Conservation (phyloP, 2,113 vertebrate species). For the Charina bottae region DNA sequence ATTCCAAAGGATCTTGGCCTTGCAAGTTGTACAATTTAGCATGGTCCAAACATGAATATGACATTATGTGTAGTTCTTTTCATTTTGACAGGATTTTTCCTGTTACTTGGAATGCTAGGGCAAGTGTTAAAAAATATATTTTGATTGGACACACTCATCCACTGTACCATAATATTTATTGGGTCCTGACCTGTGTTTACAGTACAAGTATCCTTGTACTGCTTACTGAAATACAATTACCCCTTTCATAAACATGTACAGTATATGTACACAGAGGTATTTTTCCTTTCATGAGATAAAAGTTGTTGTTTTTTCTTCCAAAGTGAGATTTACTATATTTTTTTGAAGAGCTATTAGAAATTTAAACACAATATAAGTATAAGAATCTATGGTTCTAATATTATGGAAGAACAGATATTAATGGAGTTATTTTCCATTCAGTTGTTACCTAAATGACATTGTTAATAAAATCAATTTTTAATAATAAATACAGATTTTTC, state of each 20-base stretch:
- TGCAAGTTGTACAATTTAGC: constrained; percentile 18
- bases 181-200: neutral
- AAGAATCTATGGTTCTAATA: neutral
- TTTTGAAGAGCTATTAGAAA: neutral
- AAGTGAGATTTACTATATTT: neutral
- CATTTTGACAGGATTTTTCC: neutral
- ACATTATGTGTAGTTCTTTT: neutral
- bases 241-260: neutral
- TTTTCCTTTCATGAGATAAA: neutral
- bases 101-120: neutral
- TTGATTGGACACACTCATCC: neutral
- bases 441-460: neutral
- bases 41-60: neutral
- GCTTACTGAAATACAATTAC: constrained; percentile 8
- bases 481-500: constrained; percentile 5
- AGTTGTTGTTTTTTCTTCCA: neutral
- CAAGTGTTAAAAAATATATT: neutral
- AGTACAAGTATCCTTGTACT: neutral
- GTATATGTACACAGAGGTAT: neutral
- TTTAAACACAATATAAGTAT: neutral
- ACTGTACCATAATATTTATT: neutral
- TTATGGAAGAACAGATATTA: neutral
- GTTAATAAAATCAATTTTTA: neutral
- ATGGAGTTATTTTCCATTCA: neutral
- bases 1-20: constrained; percentile 12